Evolutionary conservation across 1,140 invertebrate genomes (phyloP), one percentile per base, ranked within the genome.

Genomic region (Trigoniulus corallinus): DNA sequence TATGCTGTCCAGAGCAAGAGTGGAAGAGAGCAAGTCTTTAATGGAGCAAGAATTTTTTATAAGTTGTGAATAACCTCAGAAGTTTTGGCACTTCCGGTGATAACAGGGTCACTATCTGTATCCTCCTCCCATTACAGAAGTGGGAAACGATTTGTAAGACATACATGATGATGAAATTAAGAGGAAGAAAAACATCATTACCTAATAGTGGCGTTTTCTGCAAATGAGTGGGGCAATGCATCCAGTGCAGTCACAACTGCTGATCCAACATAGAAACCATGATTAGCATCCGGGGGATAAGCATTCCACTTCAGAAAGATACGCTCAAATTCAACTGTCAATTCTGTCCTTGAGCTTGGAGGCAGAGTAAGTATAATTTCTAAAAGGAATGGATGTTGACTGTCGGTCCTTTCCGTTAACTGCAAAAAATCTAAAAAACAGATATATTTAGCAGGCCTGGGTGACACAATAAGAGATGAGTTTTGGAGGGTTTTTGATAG

Each of bases 201-300:
- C n/a, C n/a, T n/a, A n/a, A n/a, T n/a, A n/a, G n/a, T n/a, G n/a
- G n/a, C n/a, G n/a, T n/a, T n/a, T n/a, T n/a, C n/a, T n/a, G n/a
- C n/a, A n/a, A n/a, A n/a, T n/a, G n/a, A n/a, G n/a, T n/a, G n/a
- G n/a, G n/a, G n/a, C n/a, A n/a, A n/a, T n/a, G n/a, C n/a, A n/a
- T n/a, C n/a, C n/a, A n/a, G n/a, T 3, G 80, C 79, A 47, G 80
- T 80, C 20, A 97, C 74, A 26, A 91, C 72, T 24, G 91, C 81
- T 34, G 88, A 80, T 3, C 83, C 84, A 63, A 93, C 77, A 61
- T 94, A 93, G 70, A 94, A 95, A 0, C 94, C 95, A 71, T 97
- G 92, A 76, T 97, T 96, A 1, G 94, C 92, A 79, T 98, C 95
- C 1, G 95, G 94, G 34, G 93, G 93, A 72, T 97, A 98, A 69